phyloP scores from a whole-genome alignment of 2,888 invertebrate species.

The Thera obeliscata region DNA sequence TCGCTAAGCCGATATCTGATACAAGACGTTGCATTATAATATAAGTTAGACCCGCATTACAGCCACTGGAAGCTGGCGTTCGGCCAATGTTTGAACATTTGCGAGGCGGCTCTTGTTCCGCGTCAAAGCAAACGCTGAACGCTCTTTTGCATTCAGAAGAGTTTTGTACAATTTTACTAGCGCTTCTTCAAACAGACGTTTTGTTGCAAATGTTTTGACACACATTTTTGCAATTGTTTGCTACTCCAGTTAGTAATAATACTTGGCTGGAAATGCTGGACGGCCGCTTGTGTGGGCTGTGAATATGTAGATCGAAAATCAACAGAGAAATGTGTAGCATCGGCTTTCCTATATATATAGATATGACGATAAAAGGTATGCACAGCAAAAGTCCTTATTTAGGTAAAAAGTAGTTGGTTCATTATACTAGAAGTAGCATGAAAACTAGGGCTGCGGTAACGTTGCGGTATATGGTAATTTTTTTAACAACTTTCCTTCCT shows the following conservation, averaged over 20 bases:
- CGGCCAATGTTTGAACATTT: constrained; percentile 65
- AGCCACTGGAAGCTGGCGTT: constrained; percentile 57
- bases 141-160: constrained; percentile 61
- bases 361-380: not conserved
- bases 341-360: not conserved
- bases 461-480: too few species aligned
- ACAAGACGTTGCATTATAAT: constrained; percentile 54
- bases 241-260: constrained; percentile 20
- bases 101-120: constrained; percentile 56
- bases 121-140: constrained; percentile 64
- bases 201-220: constrained; percentile 48
- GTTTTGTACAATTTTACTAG: constrained; percentile 56
- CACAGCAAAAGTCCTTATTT: not conserved
- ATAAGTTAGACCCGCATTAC: constrained; percentile 56
- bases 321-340: constrained; percentile 3
- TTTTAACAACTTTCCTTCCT: constrained; percentile 15
- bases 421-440: not conserved
- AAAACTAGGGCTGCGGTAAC: too few species aligned
- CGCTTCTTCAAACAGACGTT: constrained; percentile 52
- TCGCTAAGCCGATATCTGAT: constrained; percentile 43
- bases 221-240: constrained; percentile 35
- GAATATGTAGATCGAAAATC: constrained; percentile 15
- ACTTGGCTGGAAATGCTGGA: constrained; percentile 13
- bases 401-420: not conserved
- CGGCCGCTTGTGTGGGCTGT: constrained; percentile 1